phyloP scores from a whole-genome alignment of 35 echinoderm and acorn worm species.

The Patiria miniata region DNA sequence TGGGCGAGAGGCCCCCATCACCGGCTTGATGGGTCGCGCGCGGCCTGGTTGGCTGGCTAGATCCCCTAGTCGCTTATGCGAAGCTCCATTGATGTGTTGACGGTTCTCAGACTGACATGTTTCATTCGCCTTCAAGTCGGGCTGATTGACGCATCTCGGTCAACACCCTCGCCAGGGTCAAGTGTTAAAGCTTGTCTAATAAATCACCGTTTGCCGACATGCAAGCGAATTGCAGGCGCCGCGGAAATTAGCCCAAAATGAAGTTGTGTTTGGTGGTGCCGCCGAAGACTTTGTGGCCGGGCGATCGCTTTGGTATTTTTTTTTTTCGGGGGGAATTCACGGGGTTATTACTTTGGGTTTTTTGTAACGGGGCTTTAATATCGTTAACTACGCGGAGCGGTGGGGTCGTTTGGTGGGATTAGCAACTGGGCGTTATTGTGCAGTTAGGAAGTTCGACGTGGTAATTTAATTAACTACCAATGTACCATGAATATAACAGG shows the following conservation, averaged over 20 bases:
- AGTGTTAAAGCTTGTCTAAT: conserved; percentile 69
- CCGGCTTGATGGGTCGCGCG: conserved; percentile 3
- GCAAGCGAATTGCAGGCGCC: conserved; percentile 64
- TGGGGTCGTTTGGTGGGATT: neutral
- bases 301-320: conserved; percentile 1
- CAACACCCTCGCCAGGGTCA: conserved; percentile 76
- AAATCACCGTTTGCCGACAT: conserved; percentile 66
- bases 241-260: conserved; percentile 70
- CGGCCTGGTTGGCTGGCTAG: conserved; percentile 7
- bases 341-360: conserved; percentile 56
- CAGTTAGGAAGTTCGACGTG: conserved; percentile 14
- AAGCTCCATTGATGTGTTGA: conserved; percentile 57
- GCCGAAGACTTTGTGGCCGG: conserved; percentile 18
- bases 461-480: conserved; percentile 18
- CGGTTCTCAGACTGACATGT: conserved; percentile 66
- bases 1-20: neutral
- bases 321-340: conserved; percentile 54
- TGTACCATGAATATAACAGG: neutral
- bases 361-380: conserved; percentile 58
- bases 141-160: conserved; percentile 79
- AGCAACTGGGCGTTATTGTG: conserved; percentile 22
- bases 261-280: conserved; percentile 52
- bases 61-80: neutral
- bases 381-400: neutral
- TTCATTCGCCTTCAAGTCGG: conserved; percentile 67